These are phyloP conservation scores for Montipora capitata DNA, from an alignment of 92 coral and sea anemone genomes.

Conservation along the genomic window DNA sequence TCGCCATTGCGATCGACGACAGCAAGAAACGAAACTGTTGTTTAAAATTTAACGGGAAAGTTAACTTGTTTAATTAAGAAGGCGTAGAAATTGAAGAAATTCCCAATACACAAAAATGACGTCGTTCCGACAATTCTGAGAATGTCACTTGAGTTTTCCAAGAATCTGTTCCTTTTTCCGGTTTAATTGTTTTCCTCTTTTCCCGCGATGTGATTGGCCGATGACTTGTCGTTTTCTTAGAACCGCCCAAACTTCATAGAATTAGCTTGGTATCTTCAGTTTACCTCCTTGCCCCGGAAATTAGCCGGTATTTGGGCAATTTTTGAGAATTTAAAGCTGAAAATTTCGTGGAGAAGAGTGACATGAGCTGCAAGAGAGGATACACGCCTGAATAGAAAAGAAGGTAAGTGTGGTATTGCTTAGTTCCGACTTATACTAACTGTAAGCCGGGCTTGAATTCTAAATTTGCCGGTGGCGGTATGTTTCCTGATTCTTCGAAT, in stretches of 20 bases:
- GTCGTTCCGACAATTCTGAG: not conserved
- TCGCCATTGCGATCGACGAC: no score
- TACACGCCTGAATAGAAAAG: not conserved
- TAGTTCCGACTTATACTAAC: not conserved
- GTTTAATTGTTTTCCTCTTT: not conserved
- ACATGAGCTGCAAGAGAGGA: not conserved
- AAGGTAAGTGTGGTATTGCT: not conserved
- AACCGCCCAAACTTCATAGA: slow-evolving; percentile 13
- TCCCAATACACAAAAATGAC: no score
- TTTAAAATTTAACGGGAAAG: no score
- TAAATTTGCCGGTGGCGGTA: no score
- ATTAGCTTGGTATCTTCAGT: not conserved
- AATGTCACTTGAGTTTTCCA: not conserved
- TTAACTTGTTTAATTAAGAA: no score
- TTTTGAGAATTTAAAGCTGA: not conserved
- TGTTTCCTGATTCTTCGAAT: no score
- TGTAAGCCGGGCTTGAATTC: no score
- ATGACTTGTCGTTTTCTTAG: slow-evolving; percentile 1
- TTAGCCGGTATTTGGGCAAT: not conserved
- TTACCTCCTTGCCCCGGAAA: not conserved
- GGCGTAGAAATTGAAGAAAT: no score
- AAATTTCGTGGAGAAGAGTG: not conserved
- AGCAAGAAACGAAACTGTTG: no score
- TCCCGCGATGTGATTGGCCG: slow-evolving; percentile 14
- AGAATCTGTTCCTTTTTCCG: slow-evolving; percentile 15